phyloP scores from a whole-genome alignment of 2,113 vertebrate species.

The Myodes glareolus region DNA sequence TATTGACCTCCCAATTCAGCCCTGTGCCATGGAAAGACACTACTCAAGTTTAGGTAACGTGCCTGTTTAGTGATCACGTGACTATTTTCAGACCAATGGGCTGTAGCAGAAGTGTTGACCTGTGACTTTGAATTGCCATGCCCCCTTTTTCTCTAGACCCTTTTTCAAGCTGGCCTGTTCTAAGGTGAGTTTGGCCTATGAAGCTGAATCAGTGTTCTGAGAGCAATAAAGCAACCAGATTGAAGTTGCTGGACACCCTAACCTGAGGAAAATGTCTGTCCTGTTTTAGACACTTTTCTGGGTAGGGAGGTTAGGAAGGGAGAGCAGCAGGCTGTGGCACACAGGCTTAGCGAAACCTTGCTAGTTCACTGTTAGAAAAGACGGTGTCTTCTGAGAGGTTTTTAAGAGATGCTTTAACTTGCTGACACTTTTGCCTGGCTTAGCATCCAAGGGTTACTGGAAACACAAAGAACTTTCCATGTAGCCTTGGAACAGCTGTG shows the following conservation, averaged over 20 bases:
- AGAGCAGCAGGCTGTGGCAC: background rate
- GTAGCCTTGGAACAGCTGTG: accelerated
- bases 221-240: background rate
- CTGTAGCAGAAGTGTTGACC: background rate
- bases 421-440: background rate
- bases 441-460: background rate
- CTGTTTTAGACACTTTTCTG: background rate
- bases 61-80: background rate
- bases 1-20: background rate
- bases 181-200: background rate
- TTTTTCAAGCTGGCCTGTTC: background rate
- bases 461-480: background rate
- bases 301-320: background rate
- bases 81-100: background rate
- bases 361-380: background rate
- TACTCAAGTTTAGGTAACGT: background rate
- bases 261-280: background rate
- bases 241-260: background rate
- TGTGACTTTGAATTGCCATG: background rate
- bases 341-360: background rate
- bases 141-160: background rate
- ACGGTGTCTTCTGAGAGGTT: background rate
- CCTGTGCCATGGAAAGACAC: background rate
- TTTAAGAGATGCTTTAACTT: background rate
- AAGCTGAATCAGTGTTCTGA: background rate